Base-by-base conservation (phyloP, 2,113 vertebrate species). In the Vidua macroura region DNA sequence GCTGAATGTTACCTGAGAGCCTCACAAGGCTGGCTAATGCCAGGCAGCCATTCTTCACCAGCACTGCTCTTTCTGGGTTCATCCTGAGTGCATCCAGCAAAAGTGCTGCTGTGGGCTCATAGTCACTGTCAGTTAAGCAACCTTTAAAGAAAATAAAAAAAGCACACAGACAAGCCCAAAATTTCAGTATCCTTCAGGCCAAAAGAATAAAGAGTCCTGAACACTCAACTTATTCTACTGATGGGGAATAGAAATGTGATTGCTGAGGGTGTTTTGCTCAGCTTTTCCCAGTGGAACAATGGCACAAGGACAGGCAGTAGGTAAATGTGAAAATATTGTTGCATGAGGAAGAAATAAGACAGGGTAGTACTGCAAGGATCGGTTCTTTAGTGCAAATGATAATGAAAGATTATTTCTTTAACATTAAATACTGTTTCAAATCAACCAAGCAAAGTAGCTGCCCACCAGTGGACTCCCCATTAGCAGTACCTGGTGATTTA, bases 21-120 rank as follows among this genome's bases (percentile, higher is more conserved):
- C 96, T 97, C 2, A 95, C 39, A 5, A 98, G 97, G 83, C 96
- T 97, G 81, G 97, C 96, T 94, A 98, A 78, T 2, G 97, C 97
- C 41, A 96, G 93, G 60, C 73, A 97, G 46, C 91, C 90, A 0
- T 97, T 98, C 68, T 96, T 98, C 44, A 98, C 97, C 76, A 98
- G 70, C 46, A 88, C 30, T 11, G 88, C 79, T 15, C 97, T 92
- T 70, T 72, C 73, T 37, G 35, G 93, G 74, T 97, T 91, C 49
- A 70, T 79, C 48, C 67, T 93, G 22, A 98, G 18, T 2, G 75
- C 96, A 23, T 62, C 88, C 80, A 98, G 81, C 15, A 98, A 10
- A 59, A 98, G 93, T 0, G 15, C 41, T 18, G 66, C 92, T 69
- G 88, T 93, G 3, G 95, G 58, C 28, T 97, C 98, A 8, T 70